Percentiles rank a stretch among this genome's conserved stretches.
phyloP scores from a whole-genome alignment of 2,888 invertebrate species.

The Electrophaes corylata region DNA sequence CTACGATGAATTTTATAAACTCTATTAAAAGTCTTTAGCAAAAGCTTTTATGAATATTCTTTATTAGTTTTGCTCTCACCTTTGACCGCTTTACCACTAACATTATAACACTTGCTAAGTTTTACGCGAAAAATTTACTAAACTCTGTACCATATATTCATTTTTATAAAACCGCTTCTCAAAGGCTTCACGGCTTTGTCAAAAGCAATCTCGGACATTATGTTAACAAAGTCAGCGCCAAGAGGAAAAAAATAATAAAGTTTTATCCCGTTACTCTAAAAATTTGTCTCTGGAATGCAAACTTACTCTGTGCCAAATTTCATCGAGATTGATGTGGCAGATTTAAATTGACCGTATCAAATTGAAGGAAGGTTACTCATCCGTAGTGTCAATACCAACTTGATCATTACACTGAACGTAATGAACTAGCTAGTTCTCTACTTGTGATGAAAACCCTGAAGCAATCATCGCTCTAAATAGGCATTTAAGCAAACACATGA shows the following conservation, averaged over 20 bases:
- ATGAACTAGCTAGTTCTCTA: neutral
- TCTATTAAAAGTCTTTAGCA: neutral
- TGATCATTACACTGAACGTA: neutral
- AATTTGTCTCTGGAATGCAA: neutral
- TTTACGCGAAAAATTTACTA: neutral
- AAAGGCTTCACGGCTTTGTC: slow-evolving; percentile 30
- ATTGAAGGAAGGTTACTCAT: neutral
- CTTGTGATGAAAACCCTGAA: neutral
- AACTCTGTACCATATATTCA: slow-evolving; percentile 14
- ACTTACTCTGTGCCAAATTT: neutral
- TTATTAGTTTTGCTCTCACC: neutral
- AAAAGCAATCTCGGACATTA: slow-evolving; percentile 33
- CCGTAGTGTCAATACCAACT: neutral
- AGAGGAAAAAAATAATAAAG: neutral
- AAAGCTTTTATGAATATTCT: slow-evolving; percentile 7
- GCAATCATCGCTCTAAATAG: slow-evolving; percentile 13
- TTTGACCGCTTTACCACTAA: slow-evolving; percentile 5
- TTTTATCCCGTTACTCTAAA: no score
- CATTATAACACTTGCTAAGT: slow-evolving; percentile 4
- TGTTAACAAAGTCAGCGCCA: slow-evolving; percentile 36
- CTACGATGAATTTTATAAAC: neutral
- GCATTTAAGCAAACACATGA: slow-evolving; percentile 18
- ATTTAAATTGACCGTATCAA: neutral
- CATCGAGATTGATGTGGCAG: neutral
- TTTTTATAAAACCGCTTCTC: slow-evolving; percentile 20